Base-by-base conservation (phyloP, 2,888 invertebrate species). In the Dexiosoma caninum region DNA sequence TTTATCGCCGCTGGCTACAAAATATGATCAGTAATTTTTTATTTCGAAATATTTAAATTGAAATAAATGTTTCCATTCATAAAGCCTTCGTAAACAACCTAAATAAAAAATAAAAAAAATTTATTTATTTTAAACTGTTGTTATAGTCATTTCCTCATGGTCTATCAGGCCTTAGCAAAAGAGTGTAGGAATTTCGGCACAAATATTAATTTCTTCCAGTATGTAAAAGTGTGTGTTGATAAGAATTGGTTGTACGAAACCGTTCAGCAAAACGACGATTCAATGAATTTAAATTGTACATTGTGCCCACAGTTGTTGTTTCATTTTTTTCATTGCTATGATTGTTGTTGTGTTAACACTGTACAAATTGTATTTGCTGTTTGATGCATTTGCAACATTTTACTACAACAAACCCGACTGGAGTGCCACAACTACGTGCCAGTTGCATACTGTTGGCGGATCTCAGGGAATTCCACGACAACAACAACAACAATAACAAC, bases 271-370 rank as follows among this genome's bases (percentile, higher is more conserved):
- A n/a, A 81, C 76, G 77, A 67, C 55, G 42, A 69, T 76, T 72
- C 72, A 81, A 69, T 81, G 80, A 81, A 81, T 67, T 76, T 53
- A 71, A 76, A 76, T 72, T 55, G 71, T 72, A 76, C 67, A 60
- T 53, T 60, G 57, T 62, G 67, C 21, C 60, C 67, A 62, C 37
- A 40, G 37, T 55, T 60, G 21, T 44, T 42, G 69, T 16, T 55
- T 7, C 32, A n/a, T 30, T 32, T 35, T 14, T 5, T 12, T 16
- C 44, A 9, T 59, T 59, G n/a, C 37, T 53, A 16, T 27, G 53
- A 4, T 16, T 37, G 16, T 23, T 21, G 9, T 75, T 66, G 71
- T 72, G 71, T 72, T 62, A 57, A 72, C 76, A 81, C 30, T 49
- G 55, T 67, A 67, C 42, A 62, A 23, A 55, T 72, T 70, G 40